Evolutionary conservation across 1,140 invertebrate genomes (phyloP).

Genomic region (Galendromus occidentalis): DNA sequence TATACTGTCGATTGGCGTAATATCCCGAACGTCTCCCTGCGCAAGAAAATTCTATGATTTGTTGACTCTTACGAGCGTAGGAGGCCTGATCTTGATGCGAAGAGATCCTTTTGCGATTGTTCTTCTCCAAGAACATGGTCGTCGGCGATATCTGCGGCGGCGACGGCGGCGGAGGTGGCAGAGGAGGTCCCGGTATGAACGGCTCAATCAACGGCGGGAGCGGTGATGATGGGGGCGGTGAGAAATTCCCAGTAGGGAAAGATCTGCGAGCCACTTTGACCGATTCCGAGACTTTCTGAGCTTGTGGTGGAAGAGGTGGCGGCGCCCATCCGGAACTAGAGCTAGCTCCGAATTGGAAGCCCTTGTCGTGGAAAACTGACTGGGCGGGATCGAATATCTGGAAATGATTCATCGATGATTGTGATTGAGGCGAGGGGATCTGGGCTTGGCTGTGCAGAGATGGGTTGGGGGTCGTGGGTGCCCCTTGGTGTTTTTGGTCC

Average conservation of each 20-base stretch:
- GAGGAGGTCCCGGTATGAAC: not conserved
- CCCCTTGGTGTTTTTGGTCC: not conserved
- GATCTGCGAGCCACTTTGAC: conserved; percentile 2
- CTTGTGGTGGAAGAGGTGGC: not conserved
- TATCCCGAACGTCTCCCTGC: not conserved
- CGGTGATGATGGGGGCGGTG: not conserved
- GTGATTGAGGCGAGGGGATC: not conserved
- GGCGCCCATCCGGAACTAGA: not conserved
- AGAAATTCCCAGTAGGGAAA: not conserved
- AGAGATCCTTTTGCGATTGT: not conserved
- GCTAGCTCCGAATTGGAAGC: not conserved
- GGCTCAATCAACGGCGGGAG: not conserved
- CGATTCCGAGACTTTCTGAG: not conserved
- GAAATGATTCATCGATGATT: not conserved
- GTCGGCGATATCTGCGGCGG: not conserved
- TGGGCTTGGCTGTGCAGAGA: not conserved
- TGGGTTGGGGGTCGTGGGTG: not conserved
- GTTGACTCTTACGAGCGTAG: not conserved
- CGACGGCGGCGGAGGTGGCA: not conserved
- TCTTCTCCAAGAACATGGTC: not conserved
- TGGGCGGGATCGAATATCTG: not conserved
- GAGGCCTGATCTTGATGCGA: not conserved
- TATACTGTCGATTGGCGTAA: conserved; percentile 7
- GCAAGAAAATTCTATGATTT: not conserved
- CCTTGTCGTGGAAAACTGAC: not conserved